Conservation (phyloP, 2,888 invertebrate genomes). For the Subacronicta megacephala region DNA sequence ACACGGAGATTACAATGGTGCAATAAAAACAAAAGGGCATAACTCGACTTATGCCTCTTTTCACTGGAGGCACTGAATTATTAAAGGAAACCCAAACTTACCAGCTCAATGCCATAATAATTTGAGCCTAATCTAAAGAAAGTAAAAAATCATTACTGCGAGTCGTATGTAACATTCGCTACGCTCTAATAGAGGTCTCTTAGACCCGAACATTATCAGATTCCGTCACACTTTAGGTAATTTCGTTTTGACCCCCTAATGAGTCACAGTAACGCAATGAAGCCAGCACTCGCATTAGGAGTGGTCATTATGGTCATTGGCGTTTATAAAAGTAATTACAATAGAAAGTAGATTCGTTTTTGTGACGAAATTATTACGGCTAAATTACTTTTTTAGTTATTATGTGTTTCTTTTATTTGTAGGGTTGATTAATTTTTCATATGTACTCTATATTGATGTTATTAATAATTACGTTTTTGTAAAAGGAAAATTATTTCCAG, state of each 20-base stretch:
- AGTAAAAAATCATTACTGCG: conserved; percentile 53
- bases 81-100: conserved; percentile 4
- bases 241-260: conserved; percentile 79
- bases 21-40: too few relatives aligned
- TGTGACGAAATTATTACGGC: conserved; percentile 67
- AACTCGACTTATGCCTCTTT: too few relatives aligned
- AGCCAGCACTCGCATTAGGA: conserved; percentile 77
- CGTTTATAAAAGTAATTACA: conserved; percentile 81
- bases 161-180: conserved; percentile 65
- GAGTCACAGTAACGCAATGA: conserved; percentile 81
- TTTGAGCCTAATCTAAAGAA: conserved; percentile 28
- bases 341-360: conserved; percentile 71
- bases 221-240: conserved; percentile 85
- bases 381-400: conserved; percentile 53
- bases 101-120: conserved; percentile 1
- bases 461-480: conserved; percentile 24
- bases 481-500: conserved; percentile 6
- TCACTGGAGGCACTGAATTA: too few relatives aligned
- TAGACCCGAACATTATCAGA: conserved; percentile 80
- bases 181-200: conserved; percentile 72
- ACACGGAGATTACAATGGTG: too few relatives aligned
- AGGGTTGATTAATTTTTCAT: conserved; percentile 33
- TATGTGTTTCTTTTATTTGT: conserved; percentile 50
- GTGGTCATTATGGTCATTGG: conserved; percentile 72
- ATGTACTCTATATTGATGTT: conserved; percentile 18